Evolutionary conservation across 35 echinoderm and acorn worm species (phyloP).

Genomic region (Apostichopus japonicus): DNA sequence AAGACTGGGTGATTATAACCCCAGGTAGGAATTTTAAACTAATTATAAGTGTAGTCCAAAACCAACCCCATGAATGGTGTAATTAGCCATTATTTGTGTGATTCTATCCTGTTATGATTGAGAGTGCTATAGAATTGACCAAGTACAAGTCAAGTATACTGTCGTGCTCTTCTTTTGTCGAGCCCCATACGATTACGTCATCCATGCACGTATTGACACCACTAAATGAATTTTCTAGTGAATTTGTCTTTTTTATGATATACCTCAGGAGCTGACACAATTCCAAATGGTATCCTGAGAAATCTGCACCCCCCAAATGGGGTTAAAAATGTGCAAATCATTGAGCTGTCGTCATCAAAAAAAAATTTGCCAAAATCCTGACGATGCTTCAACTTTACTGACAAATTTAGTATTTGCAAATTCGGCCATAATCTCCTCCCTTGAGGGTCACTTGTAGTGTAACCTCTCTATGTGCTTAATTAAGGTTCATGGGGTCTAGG

Average conservation of each 20-base stretch:
- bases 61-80: no score
- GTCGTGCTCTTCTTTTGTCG: slow-evolving; percentile 10
- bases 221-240: background rate
- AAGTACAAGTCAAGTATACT: no score
- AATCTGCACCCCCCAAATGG: slow-evolving; percentile 20
- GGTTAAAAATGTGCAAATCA: background rate
- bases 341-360: background rate
- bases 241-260: slow-evolving; percentile 47
- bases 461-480: slow-evolving; percentile 55
- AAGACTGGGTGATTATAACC: no score
- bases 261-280: slow-evolving; percentile 25
- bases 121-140: no score
- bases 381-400: background rate
- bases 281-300: slow-evolving; percentile 48
- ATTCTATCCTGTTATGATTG: no score
- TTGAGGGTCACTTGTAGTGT: slow-evolving; percentile 59
- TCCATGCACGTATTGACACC: slow-evolving; percentile 53
- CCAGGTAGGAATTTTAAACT: no score
- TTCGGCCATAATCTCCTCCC: slow-evolving; percentile 45
- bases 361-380: background rate
- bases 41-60: no score
- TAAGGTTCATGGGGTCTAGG: slow-evolving; percentile 68
- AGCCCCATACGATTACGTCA: slow-evolving; percentile 39
- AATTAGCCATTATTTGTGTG: no score
- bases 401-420: slow-evolving; percentile 4